Evolutionary conservation across 2,113 vertebrate genomes (phyloP), one percentile per base, ranked within the genome.

Genomic region (Campylomormyrus tamandua): DNA sequence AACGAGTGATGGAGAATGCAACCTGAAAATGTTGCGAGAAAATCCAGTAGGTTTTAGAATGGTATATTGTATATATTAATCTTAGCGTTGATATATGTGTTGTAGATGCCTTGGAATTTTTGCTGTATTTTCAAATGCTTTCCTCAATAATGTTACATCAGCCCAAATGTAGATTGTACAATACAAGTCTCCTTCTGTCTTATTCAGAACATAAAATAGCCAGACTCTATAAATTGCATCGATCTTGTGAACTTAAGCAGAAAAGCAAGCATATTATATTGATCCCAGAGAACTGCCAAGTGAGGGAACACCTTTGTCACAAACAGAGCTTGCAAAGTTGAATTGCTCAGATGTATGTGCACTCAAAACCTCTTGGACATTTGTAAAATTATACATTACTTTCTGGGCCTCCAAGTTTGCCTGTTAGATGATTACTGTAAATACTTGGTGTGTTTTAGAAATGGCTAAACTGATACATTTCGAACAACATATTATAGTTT

Each of bases 211-310:
- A 62, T 10, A 50, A 62, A 24, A 88, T 46, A 53, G 50, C 31
- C 42, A 48, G 70, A 50, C 27, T 35, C 52, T 77, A 84, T 31
- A 56, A 53, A 83, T 4, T 8, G 77, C 56, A 52, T 53, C 39
- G 42, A 52, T 24, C 39, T 84, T 62, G 48, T 83, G 48, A 89
- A 89, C 74, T 31, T 27, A 83, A 89, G 89, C 35, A 56, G 77
- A 88, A 58, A 88, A 62, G 31, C 87, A 45, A 88, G 31, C 35
- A 13, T 58, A 45, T 83, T 77, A 21, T 24, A 10, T 83, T 35
- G 39, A 87, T 58, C 52, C 84, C 48, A 87, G n/a, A 42, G 35
- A 39, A 87, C 88, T 31, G 19, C 49, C 50, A 11, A 87, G 39
- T 58, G 84, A n/a, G 45, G 48, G 45, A 48, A 58, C 21, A 52